Conservation (phyloP, 1,140 invertebrate genomes). For the Hetaerina americana region DNA sequence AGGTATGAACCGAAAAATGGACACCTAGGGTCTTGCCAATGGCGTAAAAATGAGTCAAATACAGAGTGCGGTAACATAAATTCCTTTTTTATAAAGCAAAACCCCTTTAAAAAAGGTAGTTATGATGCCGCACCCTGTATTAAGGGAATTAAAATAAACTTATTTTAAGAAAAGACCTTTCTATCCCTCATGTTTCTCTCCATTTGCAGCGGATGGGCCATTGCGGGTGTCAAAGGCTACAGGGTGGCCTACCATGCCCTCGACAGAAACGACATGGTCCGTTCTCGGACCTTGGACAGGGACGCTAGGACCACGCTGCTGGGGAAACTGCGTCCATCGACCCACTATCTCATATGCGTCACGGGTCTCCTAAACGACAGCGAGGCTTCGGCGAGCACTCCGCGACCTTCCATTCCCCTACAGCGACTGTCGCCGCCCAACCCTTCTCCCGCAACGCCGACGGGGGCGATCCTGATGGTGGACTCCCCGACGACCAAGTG, state of each 20-base stretch:
- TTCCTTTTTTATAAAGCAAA: too few species aligned
- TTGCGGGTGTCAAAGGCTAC: conserved; percentile 46
- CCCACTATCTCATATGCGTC: conserved; percentile 71
- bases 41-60: too few species aligned
- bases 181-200: too few species aligned
- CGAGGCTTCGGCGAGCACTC: conserved; percentile 16
- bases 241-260: conserved; percentile 71
- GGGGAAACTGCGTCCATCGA: conserved; percentile 55
- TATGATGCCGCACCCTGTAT: too few species aligned
- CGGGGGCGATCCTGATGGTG: conserved; percentile 32
- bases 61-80: too few species aligned
- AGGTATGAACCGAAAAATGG: too few species aligned
- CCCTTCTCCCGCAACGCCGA: too few species aligned
- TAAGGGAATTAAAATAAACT: too few species aligned
- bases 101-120: too few species aligned
- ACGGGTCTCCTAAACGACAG: conserved; percentile 52
- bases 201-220: background rate
- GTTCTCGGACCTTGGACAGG: conserved; percentile 51
- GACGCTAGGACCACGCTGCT: conserved; percentile 55
- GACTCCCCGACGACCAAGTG: conserved; percentile 61
- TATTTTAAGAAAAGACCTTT: too few species aligned
- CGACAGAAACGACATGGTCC: conserved; percentile 43
- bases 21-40: too few species aligned
- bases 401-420: background rate
- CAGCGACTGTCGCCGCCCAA: background rate